These are phyloP conservation scores for Polydesmus complanatus DNA, from an alignment of 2,888 invertebrate species.

Conservation along the genomic window DNA sequence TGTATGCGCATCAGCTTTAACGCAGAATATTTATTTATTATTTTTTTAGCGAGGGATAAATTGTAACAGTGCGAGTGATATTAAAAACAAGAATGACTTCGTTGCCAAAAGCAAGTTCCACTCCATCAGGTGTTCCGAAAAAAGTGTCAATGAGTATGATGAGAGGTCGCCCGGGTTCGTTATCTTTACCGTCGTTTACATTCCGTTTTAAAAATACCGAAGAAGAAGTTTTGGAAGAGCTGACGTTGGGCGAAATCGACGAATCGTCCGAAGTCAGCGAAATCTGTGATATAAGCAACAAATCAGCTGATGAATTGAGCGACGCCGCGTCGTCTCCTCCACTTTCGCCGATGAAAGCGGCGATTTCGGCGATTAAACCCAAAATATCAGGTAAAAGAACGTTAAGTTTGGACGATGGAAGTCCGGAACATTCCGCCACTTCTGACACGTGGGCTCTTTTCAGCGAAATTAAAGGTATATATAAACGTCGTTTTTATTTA, in stretches of 20 bases:
- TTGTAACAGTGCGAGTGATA: too few relatives aligned
- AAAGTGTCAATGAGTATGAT: slow-evolving; percentile 13
- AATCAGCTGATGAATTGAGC: neutral
- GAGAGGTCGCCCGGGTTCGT: slow-evolving; percentile 11
- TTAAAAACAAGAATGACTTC: too few relatives aligned
- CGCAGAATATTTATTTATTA: too few relatives aligned
- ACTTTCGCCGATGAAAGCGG: neutral
- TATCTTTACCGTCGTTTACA: slow-evolving; percentile 35
- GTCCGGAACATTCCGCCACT: neutral
- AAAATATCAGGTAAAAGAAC: slow-evolving; percentile 43
- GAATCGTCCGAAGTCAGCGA: neutral
- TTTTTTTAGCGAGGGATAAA: too few relatives aligned
- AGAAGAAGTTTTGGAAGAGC: slow-evolving; percentile 35
- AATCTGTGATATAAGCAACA: neutral
- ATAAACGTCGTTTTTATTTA: too few relatives aligned
- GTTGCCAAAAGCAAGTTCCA: neutral
- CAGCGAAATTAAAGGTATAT: slow-evolving; percentile 25
- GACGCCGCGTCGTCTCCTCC: neutral
- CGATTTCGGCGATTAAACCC: too few relatives aligned
- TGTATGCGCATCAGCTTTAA: too few relatives aligned
- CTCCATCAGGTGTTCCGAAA: too few relatives aligned
- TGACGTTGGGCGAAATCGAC: neutral
- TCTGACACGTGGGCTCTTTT: slow-evolving; percentile 56
- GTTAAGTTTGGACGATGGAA: slow-evolving; percentile 32
- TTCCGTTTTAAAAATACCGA: slow-evolving; percentile 63